Conservation (phyloP, 53 echinoderm and acorn worm species). For the Holothuria leucospilota region DNA sequence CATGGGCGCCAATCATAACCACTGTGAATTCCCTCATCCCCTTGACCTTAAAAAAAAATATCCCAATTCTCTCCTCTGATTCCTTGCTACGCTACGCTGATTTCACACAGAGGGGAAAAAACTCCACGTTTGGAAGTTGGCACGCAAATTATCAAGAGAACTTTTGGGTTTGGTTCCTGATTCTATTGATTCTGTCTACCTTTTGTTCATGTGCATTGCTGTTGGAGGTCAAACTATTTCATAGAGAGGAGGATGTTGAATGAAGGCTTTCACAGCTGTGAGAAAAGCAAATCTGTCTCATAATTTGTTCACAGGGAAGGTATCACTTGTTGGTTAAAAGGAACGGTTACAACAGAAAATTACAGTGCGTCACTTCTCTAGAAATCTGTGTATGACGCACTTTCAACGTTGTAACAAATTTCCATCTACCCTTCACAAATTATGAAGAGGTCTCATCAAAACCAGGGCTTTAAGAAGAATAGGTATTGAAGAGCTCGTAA, state of each 20-base stretch:
- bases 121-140: conserved; percentile 32
- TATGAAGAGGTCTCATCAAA: no score
- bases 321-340: no score
- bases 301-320: conserved; percentile 32
- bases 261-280: conserved; percentile 54
- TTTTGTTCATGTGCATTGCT: conserved; percentile 44
- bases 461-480: no score
- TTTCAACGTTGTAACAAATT: no score
- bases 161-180: conserved; percentile 43
- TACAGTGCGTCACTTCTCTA: no score
- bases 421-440: no score
- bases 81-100: conserved; percentile 47
- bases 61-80: conserved; percentile 50
- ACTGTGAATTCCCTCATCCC: conserved; percentile 46
- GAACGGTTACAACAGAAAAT: no score
- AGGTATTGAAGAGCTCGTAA: no score
- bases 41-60: conserved; percentile 50
- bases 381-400: no score
- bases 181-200: conserved; percentile 45
- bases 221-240: conserved; percentile 50
- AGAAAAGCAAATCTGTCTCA: conserved; percentile 51
- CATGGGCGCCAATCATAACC: conserved; percentile 33
- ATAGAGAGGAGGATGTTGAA: conserved; percentile 51
- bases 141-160: conserved; percentile 49
- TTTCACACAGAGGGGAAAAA: conserved; percentile 46